These are phyloP conservation scores for Pelobates fuscus DNA, from an alignment of 2,113 vertebrate genomes.

Conservation along the genomic window DNA sequence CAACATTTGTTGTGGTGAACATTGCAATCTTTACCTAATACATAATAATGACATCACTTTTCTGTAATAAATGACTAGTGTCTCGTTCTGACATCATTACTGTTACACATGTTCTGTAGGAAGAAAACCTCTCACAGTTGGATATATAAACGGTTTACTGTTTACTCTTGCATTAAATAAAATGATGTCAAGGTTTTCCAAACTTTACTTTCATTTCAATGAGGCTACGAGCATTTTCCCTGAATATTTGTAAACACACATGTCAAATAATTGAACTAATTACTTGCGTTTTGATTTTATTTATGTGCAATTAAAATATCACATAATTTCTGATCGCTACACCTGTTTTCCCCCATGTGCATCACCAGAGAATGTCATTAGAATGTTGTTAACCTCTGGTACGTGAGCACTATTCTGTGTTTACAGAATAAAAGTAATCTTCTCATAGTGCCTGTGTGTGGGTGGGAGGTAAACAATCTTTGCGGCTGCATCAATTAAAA, in stretches of 20 bases:
- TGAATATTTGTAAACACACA: conserved; percentile 41
- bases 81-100: too few species aligned
- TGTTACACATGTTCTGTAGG: too few species aligned
- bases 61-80: too few species aligned
- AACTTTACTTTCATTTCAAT: background rate
- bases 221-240: background rate
- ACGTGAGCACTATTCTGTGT: background rate
- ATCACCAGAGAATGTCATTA: conserved; percentile 39
- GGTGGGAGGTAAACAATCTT: conserved; percentile 48
- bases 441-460: conserved; percentile 8
- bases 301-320: conserved; percentile 40
- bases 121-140: too few species aligned
- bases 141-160: too few species aligned
- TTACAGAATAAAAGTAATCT: conserved; percentile 38
- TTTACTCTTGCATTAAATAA: too few species aligned
- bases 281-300: conserved; percentile 30
- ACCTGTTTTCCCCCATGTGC: conserved; percentile 32
- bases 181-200: background rate
- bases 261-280: conserved; percentile 46
- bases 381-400: conserved; percentile 34
- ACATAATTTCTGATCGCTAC: conserved; percentile 32
- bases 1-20: too few species aligned
- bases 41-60: too few species aligned
- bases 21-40: too few species aligned
- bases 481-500: conserved; percentile 62